phyloP scores from a whole-genome alignment of 2,113 vertebrate genomes.

The Cheilinus undulatus region DNA sequence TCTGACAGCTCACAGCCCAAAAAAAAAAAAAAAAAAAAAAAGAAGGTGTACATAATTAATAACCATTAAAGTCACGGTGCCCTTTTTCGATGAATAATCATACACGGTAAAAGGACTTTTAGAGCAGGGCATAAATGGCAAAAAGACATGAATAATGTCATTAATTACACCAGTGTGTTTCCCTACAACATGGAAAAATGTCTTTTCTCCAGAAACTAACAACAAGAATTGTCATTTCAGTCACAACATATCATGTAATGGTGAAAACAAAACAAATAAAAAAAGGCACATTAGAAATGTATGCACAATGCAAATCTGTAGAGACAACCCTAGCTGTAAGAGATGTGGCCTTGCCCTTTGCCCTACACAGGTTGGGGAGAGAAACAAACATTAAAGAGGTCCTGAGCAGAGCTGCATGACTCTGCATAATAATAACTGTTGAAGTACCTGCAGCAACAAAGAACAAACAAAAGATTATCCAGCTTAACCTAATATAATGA shows the following conservation, averaged over 20 bases:
- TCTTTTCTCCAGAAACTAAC: not conserved
- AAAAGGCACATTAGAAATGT: too few species aligned
- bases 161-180: not conserved
- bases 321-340: too few species aligned
- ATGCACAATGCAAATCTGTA: too few species aligned
- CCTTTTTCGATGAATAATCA: not conserved
- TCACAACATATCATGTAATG: not conserved
- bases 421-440: conserved; percentile 8
- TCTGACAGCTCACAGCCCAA: not conserved
- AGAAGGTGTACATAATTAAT: conserved; percentile 4
- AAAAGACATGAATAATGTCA: not conserved
- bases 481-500: conserved; percentile 25
- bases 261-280: too few species aligned
- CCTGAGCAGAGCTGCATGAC: not conserved
- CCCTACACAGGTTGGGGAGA: not conserved
- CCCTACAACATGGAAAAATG: not conserved
- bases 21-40: too few species aligned
- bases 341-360: not conserved
- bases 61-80: not conserved
- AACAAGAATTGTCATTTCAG: not conserved
- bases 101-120: not conserved
- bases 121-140: not conserved
- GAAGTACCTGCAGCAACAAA: conserved; percentile 15
- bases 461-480: conserved; percentile 35
- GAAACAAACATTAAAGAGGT: not conserved